Conservation (phyloP, 1,140 invertebrate genomes). For the Wiebesia pumilae region DNA sequence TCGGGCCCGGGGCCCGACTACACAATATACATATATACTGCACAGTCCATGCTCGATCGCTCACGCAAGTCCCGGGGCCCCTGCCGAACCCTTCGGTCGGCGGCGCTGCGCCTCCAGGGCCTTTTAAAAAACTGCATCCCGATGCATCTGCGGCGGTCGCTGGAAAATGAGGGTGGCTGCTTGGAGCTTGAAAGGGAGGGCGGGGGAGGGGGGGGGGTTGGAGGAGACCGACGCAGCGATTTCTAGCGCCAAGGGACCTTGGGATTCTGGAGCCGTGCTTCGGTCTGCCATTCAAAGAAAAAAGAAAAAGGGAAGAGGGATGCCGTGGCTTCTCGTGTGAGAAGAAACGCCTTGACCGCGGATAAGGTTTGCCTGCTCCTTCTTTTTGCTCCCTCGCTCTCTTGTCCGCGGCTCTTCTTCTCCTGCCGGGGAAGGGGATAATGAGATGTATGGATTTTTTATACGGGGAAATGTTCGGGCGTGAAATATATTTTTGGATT, state of each 20-base stretch:
- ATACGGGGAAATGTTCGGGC: constrained; percentile 3
- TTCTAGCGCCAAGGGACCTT: constrained; percentile 26
- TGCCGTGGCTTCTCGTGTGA: constrained; percentile 40
- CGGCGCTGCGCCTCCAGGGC: background rate
- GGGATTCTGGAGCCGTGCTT: background rate
- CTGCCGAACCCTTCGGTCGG: constrained; percentile 38
- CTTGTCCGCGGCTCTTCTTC: background rate
- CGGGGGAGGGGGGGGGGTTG: background rate
- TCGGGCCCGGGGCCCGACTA: constrained; percentile 36
- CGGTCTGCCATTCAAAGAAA: background rate
- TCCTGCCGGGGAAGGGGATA: constrained; percentile 11
- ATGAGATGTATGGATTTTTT: constrained; percentile 44
- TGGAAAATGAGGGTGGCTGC: constrained; percentile 1
- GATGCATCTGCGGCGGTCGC: constrained; percentile 21
- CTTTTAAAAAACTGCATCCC: constrained; percentile 45
- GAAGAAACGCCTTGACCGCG: constrained; percentile 42
- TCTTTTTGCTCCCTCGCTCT: constrained; percentile 14
- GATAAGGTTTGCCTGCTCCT: constrained; percentile 22
- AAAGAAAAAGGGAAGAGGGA: background rate
- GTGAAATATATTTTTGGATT: constrained; percentile 41
- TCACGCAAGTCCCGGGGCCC: constrained; percentile 8
- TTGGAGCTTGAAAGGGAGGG: background rate
- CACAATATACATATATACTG: background rate
- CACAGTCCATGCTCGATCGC: background rate
- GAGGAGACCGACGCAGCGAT: constrained; percentile 18